These are phyloP conservation scores for Pholis gunnellus DNA, from an alignment of 2,113 vertebrate species.

Conservation along the genomic window DNA sequence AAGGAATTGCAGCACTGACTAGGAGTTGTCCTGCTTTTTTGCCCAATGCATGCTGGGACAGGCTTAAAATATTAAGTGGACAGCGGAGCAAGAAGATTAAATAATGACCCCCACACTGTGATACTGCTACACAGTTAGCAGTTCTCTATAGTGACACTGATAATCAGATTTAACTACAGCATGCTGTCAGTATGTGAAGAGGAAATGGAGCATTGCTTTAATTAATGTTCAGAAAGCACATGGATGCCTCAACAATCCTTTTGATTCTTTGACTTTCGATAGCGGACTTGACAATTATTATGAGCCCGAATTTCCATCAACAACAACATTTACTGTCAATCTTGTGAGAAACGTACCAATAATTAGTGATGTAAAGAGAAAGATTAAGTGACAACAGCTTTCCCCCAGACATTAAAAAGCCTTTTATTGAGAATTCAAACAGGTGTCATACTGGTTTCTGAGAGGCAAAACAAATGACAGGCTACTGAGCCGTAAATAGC, in stretches of 20 bases:
- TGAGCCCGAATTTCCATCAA: constrained; percentile 43
- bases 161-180: neutral
- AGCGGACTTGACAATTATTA: constrained; percentile 53
- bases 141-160: constrained; percentile 2
- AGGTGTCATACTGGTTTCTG: constrained; percentile 81
- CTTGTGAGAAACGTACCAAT: constrained; percentile 51
- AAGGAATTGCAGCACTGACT: neutral
- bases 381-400: constrained; percentile 69
- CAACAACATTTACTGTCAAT: constrained; percentile 46
- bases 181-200: constrained; percentile 18
- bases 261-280: constrained; percentile 49
- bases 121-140: constrained; percentile 25
- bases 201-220: constrained; percentile 37
- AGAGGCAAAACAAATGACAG: constrained; percentile 76
- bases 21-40: neutral
- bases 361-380: constrained; percentile 57
- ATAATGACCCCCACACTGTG: constrained; percentile 22
- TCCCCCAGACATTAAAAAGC: constrained; percentile 67
- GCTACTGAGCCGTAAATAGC: constrained; percentile 81
- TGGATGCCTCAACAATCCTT: constrained; percentile 43
- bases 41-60: neutral
- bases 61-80: neutral
- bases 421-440: constrained; percentile 83
- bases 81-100: constrained; percentile 9
- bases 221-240: constrained; percentile 46